phyloP scores from a whole-genome alignment of 2,888 invertebrate genomes.

The Atrina japonica region DNA sequence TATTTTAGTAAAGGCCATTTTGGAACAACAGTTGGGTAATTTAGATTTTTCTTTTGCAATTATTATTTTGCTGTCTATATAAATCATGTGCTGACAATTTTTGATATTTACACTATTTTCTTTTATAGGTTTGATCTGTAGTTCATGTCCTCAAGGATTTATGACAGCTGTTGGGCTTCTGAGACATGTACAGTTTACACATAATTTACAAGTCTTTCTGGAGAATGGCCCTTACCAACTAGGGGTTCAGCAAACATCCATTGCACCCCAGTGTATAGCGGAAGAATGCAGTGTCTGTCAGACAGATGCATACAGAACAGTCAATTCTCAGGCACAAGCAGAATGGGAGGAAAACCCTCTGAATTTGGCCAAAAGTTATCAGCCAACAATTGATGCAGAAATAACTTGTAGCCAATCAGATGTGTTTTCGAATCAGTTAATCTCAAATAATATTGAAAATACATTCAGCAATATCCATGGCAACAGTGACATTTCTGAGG shows the following conservation, averaged over 20 bases:
- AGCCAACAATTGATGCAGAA: neutral
- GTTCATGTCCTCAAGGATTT: slow-evolving; percentile 72
- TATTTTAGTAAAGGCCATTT: no score
- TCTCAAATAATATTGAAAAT: neutral
- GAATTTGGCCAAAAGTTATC: no score
- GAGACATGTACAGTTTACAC: slow-evolving; percentile 73
- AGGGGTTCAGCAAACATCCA: slow-evolving; percentile 5
- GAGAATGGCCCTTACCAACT: slow-evolving; percentile 44
- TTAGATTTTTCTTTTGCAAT: no score
- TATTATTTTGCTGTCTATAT: no score
- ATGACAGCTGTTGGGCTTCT: slow-evolving; percentile 74
- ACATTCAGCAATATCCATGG: neutral
- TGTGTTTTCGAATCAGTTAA: neutral
- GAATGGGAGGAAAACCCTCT: neutral
- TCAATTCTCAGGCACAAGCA: neutral
- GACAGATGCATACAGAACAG: neutral
- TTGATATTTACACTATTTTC: no score
- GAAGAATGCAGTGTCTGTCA: neutral
- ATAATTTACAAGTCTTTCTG: slow-evolving; percentile 71
- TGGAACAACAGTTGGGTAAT: no score
- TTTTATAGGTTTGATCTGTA: slow-evolving; percentile 67
- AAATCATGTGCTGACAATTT: no score
- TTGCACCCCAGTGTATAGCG: neutral
- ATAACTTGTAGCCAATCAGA: neutral
- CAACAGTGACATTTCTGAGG: neutral